Conservation (phyloP, 2,797 vertebrate species). For the Geotrypetes seraphini region DNA sequence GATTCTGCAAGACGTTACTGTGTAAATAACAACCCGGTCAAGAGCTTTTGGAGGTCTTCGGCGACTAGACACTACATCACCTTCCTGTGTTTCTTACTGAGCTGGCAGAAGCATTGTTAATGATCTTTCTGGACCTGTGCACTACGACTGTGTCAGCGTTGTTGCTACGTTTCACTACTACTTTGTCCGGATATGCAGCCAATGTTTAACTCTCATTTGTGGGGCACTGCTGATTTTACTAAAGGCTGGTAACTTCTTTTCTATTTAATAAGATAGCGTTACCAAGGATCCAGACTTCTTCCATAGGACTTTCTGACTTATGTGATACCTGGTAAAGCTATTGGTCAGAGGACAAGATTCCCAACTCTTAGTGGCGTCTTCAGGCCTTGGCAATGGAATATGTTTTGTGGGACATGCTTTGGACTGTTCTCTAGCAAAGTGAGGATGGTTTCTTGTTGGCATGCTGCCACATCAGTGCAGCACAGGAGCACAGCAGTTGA, state of each 20-base stretch:
- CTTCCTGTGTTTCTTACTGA: slow-evolving; percentile 58
- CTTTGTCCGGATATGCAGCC: slow-evolving; percentile 52
- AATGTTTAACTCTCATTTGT: slow-evolving; percentile 41
- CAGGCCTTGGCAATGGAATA: too few species aligned
- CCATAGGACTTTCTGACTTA: slow-evolving; percentile 33
- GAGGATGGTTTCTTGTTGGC: slow-evolving; percentile 29
- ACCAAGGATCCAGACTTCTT: slow-evolving; percentile 32
- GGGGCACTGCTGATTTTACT: slow-evolving; percentile 41
- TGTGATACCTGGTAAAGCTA: slow-evolving; percentile 26
- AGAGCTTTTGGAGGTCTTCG: slow-evolving; percentile 50
- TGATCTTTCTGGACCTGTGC: slow-evolving; percentile 42
- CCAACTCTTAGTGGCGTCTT: slow-evolving; percentile 32
- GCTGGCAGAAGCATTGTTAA: slow-evolving; percentile 49
- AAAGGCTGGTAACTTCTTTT: slow-evolving; percentile 45
- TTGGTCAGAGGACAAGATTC: slow-evolving; percentile 22
- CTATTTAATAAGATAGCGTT: slow-evolving; percentile 42
- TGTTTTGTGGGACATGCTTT: too few species aligned
- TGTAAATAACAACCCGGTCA: slow-evolving; percentile 61
- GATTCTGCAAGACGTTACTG: slow-evolving; percentile 34
- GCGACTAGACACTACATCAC: slow-evolving; percentile 46
- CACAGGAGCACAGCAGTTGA: slow-evolving; percentile 32
- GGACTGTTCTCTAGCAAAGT: slow-evolving; percentile 37
- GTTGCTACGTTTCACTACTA: slow-evolving; percentile 56
- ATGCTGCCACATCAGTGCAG: slow-evolving; percentile 36
- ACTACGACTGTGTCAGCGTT: slow-evolving; percentile 59